A percentile compares a stretch with the other conserved stretches of the same genome.
Evolutionary conservation across 2,888 invertebrate species (phyloP).

Genomic region (Salpingus planirostris): DNA sequence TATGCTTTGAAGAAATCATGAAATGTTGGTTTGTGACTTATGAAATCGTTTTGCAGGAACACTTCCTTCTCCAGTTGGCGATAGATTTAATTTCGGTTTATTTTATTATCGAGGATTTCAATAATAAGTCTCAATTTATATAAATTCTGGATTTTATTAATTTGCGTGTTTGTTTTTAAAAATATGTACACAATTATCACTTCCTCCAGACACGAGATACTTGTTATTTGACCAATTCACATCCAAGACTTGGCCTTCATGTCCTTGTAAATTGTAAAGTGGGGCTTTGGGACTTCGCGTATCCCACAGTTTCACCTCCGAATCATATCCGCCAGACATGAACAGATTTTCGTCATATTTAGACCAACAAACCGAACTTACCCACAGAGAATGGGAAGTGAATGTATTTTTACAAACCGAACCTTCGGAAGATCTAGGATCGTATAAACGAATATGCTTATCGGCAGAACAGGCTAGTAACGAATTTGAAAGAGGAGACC

Average conservation of each 20-base stretch:
- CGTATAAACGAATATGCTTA: slow-evolving; percentile 82
- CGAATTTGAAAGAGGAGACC: slow-evolving; percentile 65
- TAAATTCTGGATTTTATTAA: too few relatives aligned
- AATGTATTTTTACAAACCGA: slow-evolving; percentile 79
- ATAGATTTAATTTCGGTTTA: slow-evolving; percentile 16
- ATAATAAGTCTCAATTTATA: too few relatives aligned
- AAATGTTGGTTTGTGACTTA: neutral
- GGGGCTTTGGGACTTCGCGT: slow-evolving; percentile 85
- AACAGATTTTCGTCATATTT: slow-evolving; percentile 73
- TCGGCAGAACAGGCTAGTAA: slow-evolving; percentile 87
- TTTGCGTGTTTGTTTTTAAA: slow-evolving; percentile 49
- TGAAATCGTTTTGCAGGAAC: slow-evolving; percentile 29
- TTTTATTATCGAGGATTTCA: too few relatives aligned
- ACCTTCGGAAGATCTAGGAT: slow-evolving; percentile 83
- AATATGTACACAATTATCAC: slow-evolving; percentile 87
- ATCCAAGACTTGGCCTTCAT: slow-evolving; percentile 86
- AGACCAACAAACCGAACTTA: slow-evolving; percentile 86
- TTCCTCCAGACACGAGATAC: slow-evolving; percentile 82
- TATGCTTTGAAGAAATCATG: slow-evolving; percentile 13
- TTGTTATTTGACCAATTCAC: slow-evolving; percentile 89
- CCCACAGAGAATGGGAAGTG: slow-evolving; percentile 86
- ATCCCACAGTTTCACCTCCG: slow-evolving; percentile 92
- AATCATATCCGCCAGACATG: slow-evolving; percentile 88
- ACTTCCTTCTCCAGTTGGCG: slow-evolving; percentile 41
- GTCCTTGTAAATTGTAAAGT: slow-evolving; percentile 85